Base-by-base conservation (phyloP, 2,797 vertebrate species). In the Allobates femoralis region DNA sequence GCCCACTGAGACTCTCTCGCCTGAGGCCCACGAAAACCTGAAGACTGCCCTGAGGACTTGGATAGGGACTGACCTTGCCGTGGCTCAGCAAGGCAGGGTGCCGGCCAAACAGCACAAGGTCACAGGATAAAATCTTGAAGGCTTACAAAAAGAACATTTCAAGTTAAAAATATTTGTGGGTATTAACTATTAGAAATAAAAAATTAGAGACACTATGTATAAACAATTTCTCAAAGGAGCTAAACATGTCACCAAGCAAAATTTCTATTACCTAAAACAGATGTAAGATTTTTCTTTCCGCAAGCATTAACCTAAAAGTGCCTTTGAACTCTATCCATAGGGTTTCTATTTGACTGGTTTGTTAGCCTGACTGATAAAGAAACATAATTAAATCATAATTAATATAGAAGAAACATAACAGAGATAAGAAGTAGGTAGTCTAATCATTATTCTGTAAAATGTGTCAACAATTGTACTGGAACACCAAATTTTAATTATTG, bases 371-470 rank as follows among this genome's bases (percentile, higher is more conserved):
- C 62, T 64, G 62, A 64, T 64, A 64, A 64, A 19, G 62, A 14
- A 64, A 64, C 62, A 64, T 64, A 64, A 64, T 64, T 14, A 64
- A 30, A 64, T 30, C 0, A 26, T 30, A 64, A 64, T 64, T 64
- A 64, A 64, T 64, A 64, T 26, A 64, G 62, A 64, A 64, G 62
- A 64, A 64, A 64, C 58, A 60, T 60, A 60, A 8, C 12, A 64
- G 28, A 64, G 62, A 64, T 64, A 30, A 30, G 14, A 64, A 64
- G 28, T 64, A 64, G 62, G 30, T 64, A 64, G 18, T 60, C 56
- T 60, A 60, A 60, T 66, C 5, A 2, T 66, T 66, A 32, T 66
- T 66, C 18, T 30, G 62, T 28, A 64, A 64, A 64, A 1, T 28
- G 26, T 64, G 62, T 5, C 26, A 28, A 30, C 10, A 15, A 30